Conservation (phyloP, 2,113 vertebrate genomes). For the Microtus ochrogaster region DNA sequence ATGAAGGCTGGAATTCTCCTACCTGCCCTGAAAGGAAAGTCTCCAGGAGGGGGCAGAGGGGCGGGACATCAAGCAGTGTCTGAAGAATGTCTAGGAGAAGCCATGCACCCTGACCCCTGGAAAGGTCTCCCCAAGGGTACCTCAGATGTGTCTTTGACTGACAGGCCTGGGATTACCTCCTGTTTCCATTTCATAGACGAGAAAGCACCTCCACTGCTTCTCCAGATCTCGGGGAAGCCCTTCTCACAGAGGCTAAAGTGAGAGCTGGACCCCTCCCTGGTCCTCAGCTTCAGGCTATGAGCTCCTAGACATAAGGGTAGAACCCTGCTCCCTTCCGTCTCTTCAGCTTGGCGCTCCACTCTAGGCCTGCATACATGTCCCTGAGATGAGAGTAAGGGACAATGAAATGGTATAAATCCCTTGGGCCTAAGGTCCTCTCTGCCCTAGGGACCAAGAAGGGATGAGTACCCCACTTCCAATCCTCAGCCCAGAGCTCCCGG, state of each 20-base stretch:
- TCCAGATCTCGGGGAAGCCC: neutral
- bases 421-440: neutral
- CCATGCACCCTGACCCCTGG: neutral
- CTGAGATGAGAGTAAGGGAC: neutral
- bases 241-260: neutral
- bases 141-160: neutral
- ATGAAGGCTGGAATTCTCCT: neutral
- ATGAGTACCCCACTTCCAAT: neutral
- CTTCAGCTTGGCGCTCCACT: neutral
- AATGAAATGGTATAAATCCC: neutral
- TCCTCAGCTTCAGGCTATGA: neutral
- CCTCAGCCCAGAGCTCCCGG: neutral
- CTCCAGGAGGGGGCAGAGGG: neutral
- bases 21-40: neutral
- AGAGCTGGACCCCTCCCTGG: neutral
- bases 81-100: neutral
- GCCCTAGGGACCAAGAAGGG: neutral
- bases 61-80: neutral
- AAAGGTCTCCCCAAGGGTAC: neutral
- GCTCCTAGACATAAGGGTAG: neutral
- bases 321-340: neutral
- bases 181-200: neutral
- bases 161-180: rapidly evolving
- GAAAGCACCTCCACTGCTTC: neutral
- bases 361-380: neutral